Evolutionary conservation across 2,888 invertebrate genomes (phyloP).

Genomic region (Cataglyphis rosenhaueri): DNA sequence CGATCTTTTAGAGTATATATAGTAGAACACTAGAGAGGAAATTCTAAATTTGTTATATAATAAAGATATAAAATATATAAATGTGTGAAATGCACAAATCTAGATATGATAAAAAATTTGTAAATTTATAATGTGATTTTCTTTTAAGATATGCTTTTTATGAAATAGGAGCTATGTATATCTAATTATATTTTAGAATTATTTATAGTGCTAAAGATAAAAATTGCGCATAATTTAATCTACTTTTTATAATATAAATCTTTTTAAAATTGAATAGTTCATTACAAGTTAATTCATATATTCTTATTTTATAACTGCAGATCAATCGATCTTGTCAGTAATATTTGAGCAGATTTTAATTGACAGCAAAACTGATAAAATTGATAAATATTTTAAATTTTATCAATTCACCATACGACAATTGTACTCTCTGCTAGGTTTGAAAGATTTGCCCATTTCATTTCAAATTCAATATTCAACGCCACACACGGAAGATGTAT

Average conservation of each 20-base stretch:
- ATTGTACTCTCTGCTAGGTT: background rate
- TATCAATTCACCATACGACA: constrained; percentile 10
- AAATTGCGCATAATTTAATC: background rate
- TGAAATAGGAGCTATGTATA: background rate
- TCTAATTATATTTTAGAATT: background rate
- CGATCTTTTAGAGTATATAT: background rate
- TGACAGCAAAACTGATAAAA: background rate
- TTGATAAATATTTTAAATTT: constrained; percentile 23
- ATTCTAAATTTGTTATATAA: background rate
- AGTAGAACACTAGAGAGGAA: background rate
- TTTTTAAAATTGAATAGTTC: background rate
- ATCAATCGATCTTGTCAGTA: background rate
- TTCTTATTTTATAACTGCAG: background rate
- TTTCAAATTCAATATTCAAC: constrained; percentile 37
- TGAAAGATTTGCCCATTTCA: constrained; percentile 39
- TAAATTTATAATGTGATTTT: background rate
- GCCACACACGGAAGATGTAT: constrained; percentile 5
- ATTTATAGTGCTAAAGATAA: background rate
- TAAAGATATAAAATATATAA: background rate
- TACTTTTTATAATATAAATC: background rate
- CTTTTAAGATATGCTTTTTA: background rate
- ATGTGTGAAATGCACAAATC: background rate
- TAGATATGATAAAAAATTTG: background rate
- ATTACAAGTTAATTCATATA: background rate
- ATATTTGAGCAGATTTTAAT: constrained; percentile 7